These are phyloP conservation scores for Drosophila suboccidentalis DNA, from an alignment of 2,888 invertebrate species.

Conservation along the genomic window DNA sequence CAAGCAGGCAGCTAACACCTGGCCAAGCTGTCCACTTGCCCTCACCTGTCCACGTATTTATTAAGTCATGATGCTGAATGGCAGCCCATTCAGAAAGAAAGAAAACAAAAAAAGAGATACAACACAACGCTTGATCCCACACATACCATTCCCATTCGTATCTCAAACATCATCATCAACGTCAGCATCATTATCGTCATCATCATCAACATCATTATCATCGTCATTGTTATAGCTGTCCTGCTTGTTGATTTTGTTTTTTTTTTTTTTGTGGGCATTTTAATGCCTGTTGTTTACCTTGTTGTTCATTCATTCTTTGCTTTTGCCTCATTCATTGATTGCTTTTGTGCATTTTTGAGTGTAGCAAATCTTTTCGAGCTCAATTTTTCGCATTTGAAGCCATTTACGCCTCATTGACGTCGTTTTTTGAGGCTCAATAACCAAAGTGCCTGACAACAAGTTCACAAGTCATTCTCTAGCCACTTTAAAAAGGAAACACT, in stretches of 20 bases:
- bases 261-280: constrained; percentile 14
- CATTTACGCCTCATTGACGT: constrained; percentile 53
- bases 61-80: constrained; percentile 72
- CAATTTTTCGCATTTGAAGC: constrained; percentile 61
- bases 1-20: constrained; percentile 41
- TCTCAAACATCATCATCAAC: constrained; percentile 32
- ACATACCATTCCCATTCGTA: constrained; percentile 12
- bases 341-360: constrained; percentile 62
- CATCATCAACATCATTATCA: neutral
- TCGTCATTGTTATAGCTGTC: neutral
- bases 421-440: constrained; percentile 26
- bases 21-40: constrained; percentile 9
- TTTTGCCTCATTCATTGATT: constrained; percentile 37
- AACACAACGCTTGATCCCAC: constrained; percentile 20
- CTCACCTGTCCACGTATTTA: constrained; percentile 62
- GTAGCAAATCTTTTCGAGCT: constrained; percentile 49
- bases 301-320: constrained; percentile 13
- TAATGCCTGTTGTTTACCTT: constrained; percentile 34
- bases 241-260: constrained; percentile 10
- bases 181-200: constrained; percentile 17
- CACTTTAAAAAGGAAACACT: constrained; percentile 1
- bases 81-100: constrained; percentile 39
- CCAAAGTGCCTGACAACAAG: constrained; percentile 10
- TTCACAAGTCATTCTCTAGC: constrained; percentile 34
- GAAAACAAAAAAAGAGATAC: neutral